Percentiles rank a stretch among this genome's conserved stretches.
phyloP scores from a whole-genome alignment of 1,140 invertebrate species.

The Piezodorus guildinii region DNA sequence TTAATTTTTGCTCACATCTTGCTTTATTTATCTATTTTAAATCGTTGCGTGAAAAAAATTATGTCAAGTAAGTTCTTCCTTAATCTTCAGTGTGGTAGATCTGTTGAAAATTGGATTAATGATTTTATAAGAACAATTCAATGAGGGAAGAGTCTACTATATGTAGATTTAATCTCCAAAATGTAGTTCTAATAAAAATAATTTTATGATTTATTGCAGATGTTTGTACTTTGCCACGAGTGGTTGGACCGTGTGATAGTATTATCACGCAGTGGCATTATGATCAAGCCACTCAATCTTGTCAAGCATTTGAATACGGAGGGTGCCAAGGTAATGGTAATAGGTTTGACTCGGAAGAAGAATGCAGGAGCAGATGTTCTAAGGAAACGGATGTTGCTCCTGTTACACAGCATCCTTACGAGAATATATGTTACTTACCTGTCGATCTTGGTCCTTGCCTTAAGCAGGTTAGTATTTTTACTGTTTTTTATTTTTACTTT shows the following conservation, averaged over 20 bases:
- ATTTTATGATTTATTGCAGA: slow-evolving; percentile 36
- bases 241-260: slow-evolving; percentile 59
- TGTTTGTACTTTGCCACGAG: slow-evolving; percentile 55
- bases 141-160: too few relatives aligned
- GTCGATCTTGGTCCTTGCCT: slow-evolving; percentile 61
- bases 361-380: slow-evolving; percentile 37
- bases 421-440: slow-evolving; percentile 25
- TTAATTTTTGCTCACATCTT: too few relatives aligned
- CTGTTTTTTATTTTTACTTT: background rate
- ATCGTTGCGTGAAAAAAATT: too few relatives aligned
- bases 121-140: too few relatives aligned
- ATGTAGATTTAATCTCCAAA: too few relatives aligned
- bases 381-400: background rate
- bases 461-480: slow-evolving; percentile 33
- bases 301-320: slow-evolving; percentile 54
- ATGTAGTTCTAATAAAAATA: background rate
- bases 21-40: too few relatives aligned
- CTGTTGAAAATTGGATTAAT: too few relatives aligned
- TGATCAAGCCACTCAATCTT: slow-evolving; percentile 49
- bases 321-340: slow-evolving; percentile 61
- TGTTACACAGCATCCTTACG: background rate
- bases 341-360: slow-evolving; percentile 37
- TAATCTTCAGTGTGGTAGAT: too few relatives aligned
- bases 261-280: slow-evolving; percentile 61
- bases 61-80: too few relatives aligned